Evolutionary conservation across 2,888 invertebrate genomes (phyloP), one percentile per base, ranked within the genome.

Genomic region (Sipha maydis): DNA sequence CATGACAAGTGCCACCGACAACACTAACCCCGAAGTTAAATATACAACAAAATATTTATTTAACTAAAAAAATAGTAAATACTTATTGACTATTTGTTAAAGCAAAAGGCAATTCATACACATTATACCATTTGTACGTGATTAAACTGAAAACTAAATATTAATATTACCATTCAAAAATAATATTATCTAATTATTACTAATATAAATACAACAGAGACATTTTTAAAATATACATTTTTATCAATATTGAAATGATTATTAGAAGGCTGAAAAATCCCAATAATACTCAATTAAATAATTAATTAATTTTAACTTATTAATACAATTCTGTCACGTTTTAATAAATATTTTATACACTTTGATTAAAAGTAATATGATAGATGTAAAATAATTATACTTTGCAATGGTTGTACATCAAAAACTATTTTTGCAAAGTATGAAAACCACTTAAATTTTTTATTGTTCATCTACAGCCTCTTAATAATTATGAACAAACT

Each of bases 1-100:
- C 31, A 82, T 31, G 75, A 88, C 38, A 61, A 82, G 19, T 88
- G 88, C 25, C 80, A 88, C 48, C 80, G 73, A 88, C 48, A 88
- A 88, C 38, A 75, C 80, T 88, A 82, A 82, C 73, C 88, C 88
- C 61, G 76, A 82, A 80, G 14, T 86, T 38, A 80, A 79, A 86
- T 69, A 79, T 71, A 82, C 31, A 88, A 80, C 61, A 86, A 73
- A 80, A 56, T 61, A 80, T 80, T 41, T 14, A 88, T 75, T 41
- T 41, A 73, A 75, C 61, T 80, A 88, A 80, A 79, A 69, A 85
- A 80, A 82, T 88, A 80, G 75, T 80, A 88, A 79, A 79, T 79
- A 86, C 38, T 56, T 86, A 73, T 82, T 82, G 80, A 88, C 88
- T 88, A 88, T n/a, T 25, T 78, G 34, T 86, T 79, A 86, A 82